Evolutionary conservation across 1,140 invertebrate genomes (phyloP).

Genomic region (Branchinecta lynchi): DNA sequence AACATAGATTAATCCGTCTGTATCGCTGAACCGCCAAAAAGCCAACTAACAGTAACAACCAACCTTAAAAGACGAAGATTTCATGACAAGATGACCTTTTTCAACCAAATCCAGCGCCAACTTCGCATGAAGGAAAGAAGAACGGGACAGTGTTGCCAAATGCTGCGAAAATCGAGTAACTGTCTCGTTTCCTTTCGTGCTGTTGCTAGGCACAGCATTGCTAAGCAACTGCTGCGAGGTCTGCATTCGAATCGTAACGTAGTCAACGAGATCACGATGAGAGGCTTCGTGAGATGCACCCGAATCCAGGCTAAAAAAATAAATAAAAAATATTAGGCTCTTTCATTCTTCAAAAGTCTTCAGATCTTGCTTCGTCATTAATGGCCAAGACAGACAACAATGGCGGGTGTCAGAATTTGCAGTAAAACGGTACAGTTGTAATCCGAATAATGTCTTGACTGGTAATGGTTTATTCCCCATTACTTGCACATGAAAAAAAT

Average conservation of each 20-base stretch:
- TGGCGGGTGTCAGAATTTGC: no score
- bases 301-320: conserved; percentile 28
- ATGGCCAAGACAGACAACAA: no score
- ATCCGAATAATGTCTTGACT: no score
- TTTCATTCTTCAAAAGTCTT: no score
- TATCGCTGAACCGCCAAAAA: no score
- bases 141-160: conserved; percentile 59
- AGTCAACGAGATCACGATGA: conserved; percentile 67
- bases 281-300: conserved; percentile 40
- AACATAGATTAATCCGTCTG: no score
- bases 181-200: conserved; percentile 39
- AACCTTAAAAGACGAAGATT: conserved; percentile 81
- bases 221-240: conserved; percentile 61
- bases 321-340: conserved; percentile 15
- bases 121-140: conserved; percentile 81
- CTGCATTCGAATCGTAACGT: conserved; percentile 62
- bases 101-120: conserved; percentile 85
- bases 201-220: conserved; percentile 46
- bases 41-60: not conserved
- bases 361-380: no score
- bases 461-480: no score
- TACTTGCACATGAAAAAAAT: no score
- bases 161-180: conserved; percentile 65
- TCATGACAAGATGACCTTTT: conserved; percentile 76
- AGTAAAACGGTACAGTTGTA: no score